Base-by-base conservation (phyloP, 2,888 invertebrate species). In the Sturmia bella region DNA sequence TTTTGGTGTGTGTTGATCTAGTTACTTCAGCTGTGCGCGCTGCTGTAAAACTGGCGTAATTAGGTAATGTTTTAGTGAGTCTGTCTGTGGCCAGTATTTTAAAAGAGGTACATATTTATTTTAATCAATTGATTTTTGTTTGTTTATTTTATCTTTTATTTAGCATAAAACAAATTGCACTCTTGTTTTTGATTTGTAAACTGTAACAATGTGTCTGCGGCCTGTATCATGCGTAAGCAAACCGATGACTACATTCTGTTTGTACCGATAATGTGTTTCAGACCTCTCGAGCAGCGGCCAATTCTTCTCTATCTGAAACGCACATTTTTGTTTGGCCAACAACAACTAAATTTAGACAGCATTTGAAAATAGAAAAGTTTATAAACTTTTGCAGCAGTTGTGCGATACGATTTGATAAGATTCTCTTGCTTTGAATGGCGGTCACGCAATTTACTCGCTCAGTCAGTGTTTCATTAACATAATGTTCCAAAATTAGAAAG, bases 401-500 rank as follows among this genome's bases (percentile, higher is more conserved):
- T 11, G 15, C 45, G 19, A 45, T 37, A 7, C 7, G 21, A 19
- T 15, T 43, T 54, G n/a, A 32, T 45, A 24, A 32, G 9, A 32
- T 39, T 43, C 54, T 61, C 11, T 32, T 19, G 19, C 37, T 63
- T 19, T 54, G n/a, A 45, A 37, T 54, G 24, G 43, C 45, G 43
- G 15, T 56, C 77, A 56, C 50, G 63, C 19, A 56, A 39, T 43
- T 21, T 12, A 37, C 19, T 39, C 45, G 48, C 75, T 79, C 76
- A 78, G 56, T 79, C 76, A 78, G 56, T 81, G 83, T 74, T 78
- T 68, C 76, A 74, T 75, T 56, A 84, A 86, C 86, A 87, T 85
- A 85, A 85, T 86, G 85, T 83, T 85, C 87, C 87, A 86, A 86
- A 87, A 85, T 87, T 89, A 89, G 89, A 86, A 74, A 81, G 83